Percentiles rank a stretch among this genome's conserved stretches.
Conservation (phyloP, 2,797 vertebrate species). For the Phoeniculus purpureus region DNA sequence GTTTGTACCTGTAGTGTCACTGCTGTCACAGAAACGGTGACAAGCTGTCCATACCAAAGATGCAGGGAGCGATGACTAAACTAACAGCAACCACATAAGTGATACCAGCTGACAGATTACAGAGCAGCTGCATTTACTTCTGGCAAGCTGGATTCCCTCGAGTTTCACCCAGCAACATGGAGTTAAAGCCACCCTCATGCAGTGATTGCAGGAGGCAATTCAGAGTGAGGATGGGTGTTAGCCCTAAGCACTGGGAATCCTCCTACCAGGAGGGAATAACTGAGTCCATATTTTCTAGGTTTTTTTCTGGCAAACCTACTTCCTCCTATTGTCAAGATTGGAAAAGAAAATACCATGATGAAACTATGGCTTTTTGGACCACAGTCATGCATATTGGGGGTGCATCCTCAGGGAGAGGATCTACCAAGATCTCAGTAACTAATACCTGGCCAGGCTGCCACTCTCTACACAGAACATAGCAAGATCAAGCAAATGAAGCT, state of each 20-base stretch:
- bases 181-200: neutral
- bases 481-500: neutral
- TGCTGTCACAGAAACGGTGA: neutral
- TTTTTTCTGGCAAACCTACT: neutral
- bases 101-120: neutral
- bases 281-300: neutral
- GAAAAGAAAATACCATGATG: neutral
- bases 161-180: neutral
- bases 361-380: neutral
- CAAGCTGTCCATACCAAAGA: neutral
- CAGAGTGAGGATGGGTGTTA: neutral
- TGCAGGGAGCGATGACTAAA: neutral
- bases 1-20: neutral
- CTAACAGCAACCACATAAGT: neutral
- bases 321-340: neutral
- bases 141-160: neutral
- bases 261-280: neutral
- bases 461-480: neutral
- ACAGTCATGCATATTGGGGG: neutral
- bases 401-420: neutral
- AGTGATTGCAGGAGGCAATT: neutral
- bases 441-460: neutral
- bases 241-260: neutral
- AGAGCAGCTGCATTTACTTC: neutral
- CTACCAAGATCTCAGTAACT: neutral